phyloP scores from a whole-genome alignment of 1,140 invertebrate genomes.

The Caenorhabditis remanei region DNA sequence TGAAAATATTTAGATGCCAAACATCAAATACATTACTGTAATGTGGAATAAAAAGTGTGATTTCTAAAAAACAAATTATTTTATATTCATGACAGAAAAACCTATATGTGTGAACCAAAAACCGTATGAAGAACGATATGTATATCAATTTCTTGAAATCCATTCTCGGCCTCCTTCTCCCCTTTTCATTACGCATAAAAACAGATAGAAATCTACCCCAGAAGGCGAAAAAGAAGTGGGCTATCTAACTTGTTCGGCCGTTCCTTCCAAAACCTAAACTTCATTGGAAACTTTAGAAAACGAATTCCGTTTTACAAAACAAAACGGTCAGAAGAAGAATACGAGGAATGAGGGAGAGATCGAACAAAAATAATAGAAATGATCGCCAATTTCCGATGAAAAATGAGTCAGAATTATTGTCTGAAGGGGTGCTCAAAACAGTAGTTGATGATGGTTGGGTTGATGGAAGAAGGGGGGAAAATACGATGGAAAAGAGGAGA shows the following conservation, averaged over 20 bases:
- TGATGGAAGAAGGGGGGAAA: not conserved
- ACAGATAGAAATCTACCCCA: constrained; percentile 52
- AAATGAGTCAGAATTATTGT: constrained; percentile 34
- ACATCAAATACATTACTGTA: too few relatives aligned
- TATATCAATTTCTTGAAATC: constrained; percentile 12
- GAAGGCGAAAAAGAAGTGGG: constrained; percentile 51
- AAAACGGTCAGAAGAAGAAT: not conserved
- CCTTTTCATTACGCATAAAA: constrained; percentile 37
- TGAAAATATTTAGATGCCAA: too few relatives aligned
- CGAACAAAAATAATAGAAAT: constrained; percentile 42
- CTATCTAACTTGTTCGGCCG: constrained; percentile 54
- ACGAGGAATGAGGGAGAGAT: not conserved
- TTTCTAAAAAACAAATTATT: too few relatives aligned
- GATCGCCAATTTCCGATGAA: constrained; percentile 19
- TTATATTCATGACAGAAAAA: too few relatives aligned
- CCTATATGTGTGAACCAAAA: too few relatives aligned
- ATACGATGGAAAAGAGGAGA: too few relatives aligned
- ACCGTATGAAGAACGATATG: not conserved
- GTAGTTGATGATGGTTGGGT: not conserved
- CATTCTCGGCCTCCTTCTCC: not conserved
- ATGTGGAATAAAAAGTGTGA: too few relatives aligned
- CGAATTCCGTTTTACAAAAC: not conserved
- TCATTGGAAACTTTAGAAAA: not conserved
- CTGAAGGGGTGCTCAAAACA: not conserved
- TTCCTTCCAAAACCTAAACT: constrained; percentile 33